phyloP scores from a whole-genome alignment of 2,113 vertebrate genomes.

The Oreotrochilus melanogaster region DNA sequence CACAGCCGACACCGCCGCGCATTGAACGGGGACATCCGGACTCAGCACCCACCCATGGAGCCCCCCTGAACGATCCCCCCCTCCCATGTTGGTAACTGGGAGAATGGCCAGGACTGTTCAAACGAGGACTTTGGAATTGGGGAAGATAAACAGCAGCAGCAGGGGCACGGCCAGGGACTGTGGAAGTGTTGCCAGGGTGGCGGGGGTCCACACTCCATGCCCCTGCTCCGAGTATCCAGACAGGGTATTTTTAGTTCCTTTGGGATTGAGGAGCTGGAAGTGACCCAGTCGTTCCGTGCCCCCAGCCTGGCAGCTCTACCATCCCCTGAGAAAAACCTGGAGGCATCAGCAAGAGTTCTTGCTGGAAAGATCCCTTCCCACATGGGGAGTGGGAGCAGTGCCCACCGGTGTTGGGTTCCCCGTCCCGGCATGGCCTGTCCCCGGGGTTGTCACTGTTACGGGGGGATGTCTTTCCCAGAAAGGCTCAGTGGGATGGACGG shows the following conservation, averaged over 20 bases:
- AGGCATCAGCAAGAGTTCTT: background rate
- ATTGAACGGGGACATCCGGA: background rate
- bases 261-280: background rate
- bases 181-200: background rate
- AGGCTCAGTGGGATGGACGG: rapidly evolving
- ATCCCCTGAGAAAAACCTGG: background rate
- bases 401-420: background rate
- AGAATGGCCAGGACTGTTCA: background rate
- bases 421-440: background rate
- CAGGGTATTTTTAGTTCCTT: constrained; percentile 6
- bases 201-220: background rate
- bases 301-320: background rate
- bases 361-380: background rate
- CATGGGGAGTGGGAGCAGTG: background rate
- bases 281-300: background rate
- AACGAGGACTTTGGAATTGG: constrained; percentile 27
- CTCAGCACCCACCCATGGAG: background rate
- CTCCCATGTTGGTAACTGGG: background rate
- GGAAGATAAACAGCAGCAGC: background rate
- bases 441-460: background rate
- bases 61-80: background rate
- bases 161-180: background rate
- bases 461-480: background rate
- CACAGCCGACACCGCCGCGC: background rate
- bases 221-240: background rate